phyloP scores from a whole-genome alignment of 1,140 invertebrate genomes.

The Drosophila erecta region DNA sequence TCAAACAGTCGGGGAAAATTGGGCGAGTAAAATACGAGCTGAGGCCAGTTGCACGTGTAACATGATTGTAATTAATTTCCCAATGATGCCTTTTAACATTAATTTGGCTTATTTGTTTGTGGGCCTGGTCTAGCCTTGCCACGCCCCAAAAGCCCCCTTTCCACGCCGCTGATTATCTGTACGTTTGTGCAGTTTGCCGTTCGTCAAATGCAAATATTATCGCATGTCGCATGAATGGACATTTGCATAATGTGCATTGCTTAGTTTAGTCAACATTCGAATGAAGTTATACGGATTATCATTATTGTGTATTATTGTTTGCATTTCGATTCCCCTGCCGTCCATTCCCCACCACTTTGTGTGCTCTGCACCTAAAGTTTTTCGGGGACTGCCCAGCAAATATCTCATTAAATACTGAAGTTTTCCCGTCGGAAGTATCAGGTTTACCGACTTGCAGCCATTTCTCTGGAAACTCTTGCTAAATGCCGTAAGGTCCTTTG shows the following conservation, averaged over 20 bases:
- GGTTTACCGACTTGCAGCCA: neutral
- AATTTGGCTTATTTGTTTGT: slow-evolving; percentile 69
- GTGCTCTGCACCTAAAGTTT: neutral
- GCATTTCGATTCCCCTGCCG: neutral
- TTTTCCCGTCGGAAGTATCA: neutral
- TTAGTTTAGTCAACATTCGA: slow-evolving; percentile 55
- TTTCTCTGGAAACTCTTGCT: neutral
- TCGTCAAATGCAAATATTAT: slow-evolving; percentile 52
- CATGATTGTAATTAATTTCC: slow-evolving; percentile 51
- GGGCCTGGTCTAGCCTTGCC: neutral
- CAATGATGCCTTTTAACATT: slow-evolving; percentile 45
- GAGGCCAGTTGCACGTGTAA: neutral
- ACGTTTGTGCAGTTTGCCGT: slow-evolving; percentile 14
- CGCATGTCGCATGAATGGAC: slow-evolving; percentile 38
- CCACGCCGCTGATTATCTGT: neutral
- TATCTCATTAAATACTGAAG: slow-evolving; percentile 9
- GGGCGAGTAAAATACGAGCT: neutral
- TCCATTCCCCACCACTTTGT: neutral
- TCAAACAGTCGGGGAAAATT: too few relatives aligned
- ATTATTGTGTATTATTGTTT: slow-evolving; percentile 37
- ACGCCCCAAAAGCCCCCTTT: too few relatives aligned
- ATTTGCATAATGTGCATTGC: slow-evolving; percentile 69
- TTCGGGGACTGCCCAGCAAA: slow-evolving; percentile 6
- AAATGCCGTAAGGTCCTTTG: neutral
- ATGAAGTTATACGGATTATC: slow-evolving; percentile 52